Evolutionary conservation across 2,888 invertebrate genomes (phyloP).

Genomic region (Quadroppia sp.): DNA sequence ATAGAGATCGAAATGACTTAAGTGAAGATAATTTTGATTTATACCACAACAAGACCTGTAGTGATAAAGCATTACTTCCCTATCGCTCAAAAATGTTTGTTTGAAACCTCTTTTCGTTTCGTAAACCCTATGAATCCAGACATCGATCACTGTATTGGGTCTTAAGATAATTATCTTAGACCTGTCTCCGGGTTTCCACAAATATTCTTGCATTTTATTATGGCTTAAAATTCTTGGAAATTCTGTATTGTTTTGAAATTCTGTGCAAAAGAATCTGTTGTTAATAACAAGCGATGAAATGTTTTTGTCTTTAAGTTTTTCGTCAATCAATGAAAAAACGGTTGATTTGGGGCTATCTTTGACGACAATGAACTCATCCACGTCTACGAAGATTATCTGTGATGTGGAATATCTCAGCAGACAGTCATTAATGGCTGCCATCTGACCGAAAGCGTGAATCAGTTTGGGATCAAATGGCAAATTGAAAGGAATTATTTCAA

Average conservation of each 20-base stretch:
- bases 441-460: neutral
- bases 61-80: neutral
- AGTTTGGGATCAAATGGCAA: neutral
- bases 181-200: neutral
- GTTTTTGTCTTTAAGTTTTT: neutral
- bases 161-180: slow-evolving; percentile 2
- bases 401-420: neutral
- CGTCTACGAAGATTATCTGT: neutral
- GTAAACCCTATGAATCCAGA: neutral
- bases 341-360: neutral
- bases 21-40: neutral
- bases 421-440: neutral
- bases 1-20: neutral
- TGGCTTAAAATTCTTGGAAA: neutral
- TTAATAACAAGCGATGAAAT: neutral
- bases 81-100: neutral
- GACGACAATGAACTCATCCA: slow-evolving; percentile 3
- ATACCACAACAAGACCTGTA: neutral
- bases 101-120: neutral
- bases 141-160: neutral
- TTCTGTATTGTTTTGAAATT: neutral
- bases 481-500: neutral
- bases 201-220: neutral
- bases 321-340: neutral
- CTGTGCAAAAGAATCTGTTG: neutral